These are phyloP conservation scores for Chirona hameri DNA, from an alignment of 2,888 invertebrate species.

Conservation along the genomic window DNA sequence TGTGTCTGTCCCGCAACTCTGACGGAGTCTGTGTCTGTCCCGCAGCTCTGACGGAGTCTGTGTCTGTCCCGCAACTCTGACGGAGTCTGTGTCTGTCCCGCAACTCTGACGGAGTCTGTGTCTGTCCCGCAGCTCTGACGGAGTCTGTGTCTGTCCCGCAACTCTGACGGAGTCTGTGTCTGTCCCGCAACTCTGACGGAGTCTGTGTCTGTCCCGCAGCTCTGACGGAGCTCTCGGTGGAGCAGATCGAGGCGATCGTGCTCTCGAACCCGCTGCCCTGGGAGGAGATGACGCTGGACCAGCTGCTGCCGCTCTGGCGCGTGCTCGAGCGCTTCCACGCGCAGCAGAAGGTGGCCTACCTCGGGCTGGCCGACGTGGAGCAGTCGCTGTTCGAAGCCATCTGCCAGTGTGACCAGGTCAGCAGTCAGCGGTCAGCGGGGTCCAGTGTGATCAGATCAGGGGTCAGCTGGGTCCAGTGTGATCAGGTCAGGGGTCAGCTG, in stretches of 20 bases:
- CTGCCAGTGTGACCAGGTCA: background rate
- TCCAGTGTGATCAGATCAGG: too few species aligned
- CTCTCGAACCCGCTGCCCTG: slow-evolving; percentile 14
- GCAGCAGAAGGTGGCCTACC: slow-evolving; percentile 22
- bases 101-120: background rate
- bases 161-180: background rate
- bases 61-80: too few species aligned
- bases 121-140: background rate
- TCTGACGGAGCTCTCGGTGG: slow-evolving; percentile 23
- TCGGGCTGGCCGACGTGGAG: slow-evolving; percentile 1
- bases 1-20: too few species aligned
- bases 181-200: background rate
- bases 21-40: too few species aligned
- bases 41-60: too few species aligned
- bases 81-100: background rate
- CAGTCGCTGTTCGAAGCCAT: slow-evolving; percentile 5
- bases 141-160: background rate
- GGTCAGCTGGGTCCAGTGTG: too few species aligned
- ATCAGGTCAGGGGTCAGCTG: too few species aligned
- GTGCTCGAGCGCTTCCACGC: slow-evolving; percentile 9
- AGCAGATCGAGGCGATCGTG: slow-evolving; percentile 25
- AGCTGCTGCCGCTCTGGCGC: slow-evolving; percentile 14
- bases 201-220: background rate
- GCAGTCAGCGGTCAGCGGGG: too few species aligned
- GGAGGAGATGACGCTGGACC: slow-evolving; percentile 10